Evolutionary conservation across 2,797 vertebrate species (phyloP), one percentile per base, ranked within the genome.

Genomic region (Oreochromis mossambicus): DNA sequence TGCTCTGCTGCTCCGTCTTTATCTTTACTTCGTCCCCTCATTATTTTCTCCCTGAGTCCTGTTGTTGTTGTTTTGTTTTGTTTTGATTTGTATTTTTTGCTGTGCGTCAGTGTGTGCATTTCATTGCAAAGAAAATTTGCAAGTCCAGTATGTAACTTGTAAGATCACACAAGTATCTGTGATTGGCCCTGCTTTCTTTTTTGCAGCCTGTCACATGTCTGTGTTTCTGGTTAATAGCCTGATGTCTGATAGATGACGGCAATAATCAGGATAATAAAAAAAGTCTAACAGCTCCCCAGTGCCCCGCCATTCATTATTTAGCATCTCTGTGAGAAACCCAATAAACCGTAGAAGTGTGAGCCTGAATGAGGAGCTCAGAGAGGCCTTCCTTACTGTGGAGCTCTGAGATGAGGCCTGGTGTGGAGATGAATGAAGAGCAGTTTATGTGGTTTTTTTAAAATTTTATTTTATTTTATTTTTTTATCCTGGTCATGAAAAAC

Each of bases 221-320:
- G 78, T 5, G 11, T 86, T 73, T 84, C 61, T 85, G 70, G 91
- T 86, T 86, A 88, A 87, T 61, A 24, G 86, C 81, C 79, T 38
- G 52, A 80, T 80, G 79, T 83, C 77, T 91, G 91, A 94, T 92
- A 41, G 87, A 90, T 91, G 90, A 86, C 70, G 24, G 88, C 68
- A 77, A 94, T 94, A 86, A 93, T 93, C 81, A 84, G 81, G 78
- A 85, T 84, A 79, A 90, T 92, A 91, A 95, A 88, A 63, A 81
- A 87, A 52, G 70, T 91, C 68, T 85, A 88, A 91, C 84, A 51
- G 85, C 88, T 91, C 90, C 83, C 83, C 26, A 5, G 73, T 78
- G 91, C 21, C 89, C 77, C n/a, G 41, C 86, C 80, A 79, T 92
- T 87, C 79, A 88, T 93, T 89, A 87, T 92, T 89, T 85, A 93